Base-by-base conservation (phyloP, 2,797 vertebrate species). In the Orientallactaga sibirica region DNA sequence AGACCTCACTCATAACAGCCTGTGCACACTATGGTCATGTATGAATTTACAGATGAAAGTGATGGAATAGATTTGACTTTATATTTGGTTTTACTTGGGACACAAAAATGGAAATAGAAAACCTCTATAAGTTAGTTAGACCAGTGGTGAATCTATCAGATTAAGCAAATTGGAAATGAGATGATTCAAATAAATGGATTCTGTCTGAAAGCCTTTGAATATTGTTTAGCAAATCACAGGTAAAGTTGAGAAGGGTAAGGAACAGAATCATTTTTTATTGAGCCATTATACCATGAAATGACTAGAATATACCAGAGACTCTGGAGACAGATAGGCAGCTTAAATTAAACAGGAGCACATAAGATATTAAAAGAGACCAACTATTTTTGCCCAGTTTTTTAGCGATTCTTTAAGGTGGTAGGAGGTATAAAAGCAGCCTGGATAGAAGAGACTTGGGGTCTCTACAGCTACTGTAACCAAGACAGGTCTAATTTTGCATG, bases 91-190 rank as follows among this genome's bases (percentile, higher is more conserved):
- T 80, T 20, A 86, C 11, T 76, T 3, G 24, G 58, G 86, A 88
- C 12, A 88, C 27, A 91, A 1, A 87, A 67, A 78, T 86, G 18
- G 80, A 95, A 94, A 95, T n/a, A 37, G 52, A 66, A 94, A 95
- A 87, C 37, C 70, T 41, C 55, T 86, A 43, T n/a, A 84, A 80
- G 67, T 84, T 80, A 83, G 86, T 91, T 91, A 76, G 19, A 64
- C 16, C 77, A 79, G 64, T 61, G 77, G n/a, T 85, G 74, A 92
- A 86, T 58, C 86, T 92, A 91, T 77, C 48, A 76, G n/a, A 74
- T 48, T 77, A 58, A 91, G 88, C 84, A 80, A 61, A 92, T 29
- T 75, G 37, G 67, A 90, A 94, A 93, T 86, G 73, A 91, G 41
- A 24, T 55, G 37, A 80, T 93, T 66, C 75, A 41, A 83, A 77